Percentiles rank a stretch among this genome's conserved stretches.
These are phyloP conservation scores for Sibirionetta formosa DNA, from an alignment of 2,797 vertebrate species.

Conservation along the genomic window DNA sequence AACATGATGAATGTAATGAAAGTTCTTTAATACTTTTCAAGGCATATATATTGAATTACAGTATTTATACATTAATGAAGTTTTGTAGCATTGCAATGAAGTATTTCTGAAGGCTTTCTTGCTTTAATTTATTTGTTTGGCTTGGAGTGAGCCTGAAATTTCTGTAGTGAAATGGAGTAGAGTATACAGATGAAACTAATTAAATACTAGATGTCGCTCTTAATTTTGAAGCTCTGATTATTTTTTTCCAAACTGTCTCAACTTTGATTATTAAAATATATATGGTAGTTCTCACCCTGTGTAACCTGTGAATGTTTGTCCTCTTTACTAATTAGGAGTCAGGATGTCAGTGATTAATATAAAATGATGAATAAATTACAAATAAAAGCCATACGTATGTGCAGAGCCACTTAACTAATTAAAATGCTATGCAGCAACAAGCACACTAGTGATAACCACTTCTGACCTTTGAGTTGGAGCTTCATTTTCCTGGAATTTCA, in stretches of 20 bases:
- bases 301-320: conserved; percentile 46
- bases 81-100: not conserved
- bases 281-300: conserved; percentile 29
- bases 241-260: conserved; percentile 20
- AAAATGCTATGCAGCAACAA: not conserved
- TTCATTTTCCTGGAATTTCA: conserved; percentile 24
- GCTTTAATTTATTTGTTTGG: conserved; percentile 43
- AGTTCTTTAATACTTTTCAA: not conserved
- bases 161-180: not conserved
- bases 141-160: conserved; percentile 24
- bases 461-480: conserved; percentile 24
- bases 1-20: not conserved
- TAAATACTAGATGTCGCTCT: conserved; percentile 10
- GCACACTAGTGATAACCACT: not conserved
- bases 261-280: conserved; percentile 50
- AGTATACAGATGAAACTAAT: conserved; percentile 36
- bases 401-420: conserved; percentile 8
- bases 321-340: conserved; percentile 64
- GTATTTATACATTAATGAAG: not conserved
- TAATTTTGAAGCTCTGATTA: conserved; percentile 25
- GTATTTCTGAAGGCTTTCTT: conserved; percentile 36
- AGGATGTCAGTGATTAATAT: conserved; percentile 71
- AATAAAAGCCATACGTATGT: conserved; percentile 25
- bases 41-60: not conserved
- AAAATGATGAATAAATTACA: conserved; percentile 61